Conservation (phyloP, 1,140 invertebrate genomes). For the Nymphalis io region DNA sequence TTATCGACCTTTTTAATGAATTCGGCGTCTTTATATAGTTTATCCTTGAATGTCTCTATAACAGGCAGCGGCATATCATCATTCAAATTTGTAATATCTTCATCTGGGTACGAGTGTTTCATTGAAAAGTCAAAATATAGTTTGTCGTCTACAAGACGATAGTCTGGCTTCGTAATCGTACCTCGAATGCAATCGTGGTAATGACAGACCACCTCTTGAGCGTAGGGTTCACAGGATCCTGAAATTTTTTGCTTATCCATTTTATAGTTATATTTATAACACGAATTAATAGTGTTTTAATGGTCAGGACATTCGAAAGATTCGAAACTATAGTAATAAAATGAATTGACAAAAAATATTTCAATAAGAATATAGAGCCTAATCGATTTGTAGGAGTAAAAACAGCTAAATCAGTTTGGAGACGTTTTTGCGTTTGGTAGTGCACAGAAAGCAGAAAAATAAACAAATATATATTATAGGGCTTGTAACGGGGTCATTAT, state of each 20-base stretch:
- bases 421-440: too few relatives aligned
- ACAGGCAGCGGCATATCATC: conserved; percentile 22
- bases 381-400: too few relatives aligned
- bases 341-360: too few relatives aligned
- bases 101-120: conserved; percentile 60
- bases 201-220: conserved; percentile 83
- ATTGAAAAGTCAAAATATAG: conserved; percentile 67
- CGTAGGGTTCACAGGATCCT: conserved; percentile 85
- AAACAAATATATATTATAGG: too few relatives aligned
- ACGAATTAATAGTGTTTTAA: too few relatives aligned
- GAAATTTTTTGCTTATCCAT: background rate
- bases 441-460: too few relatives aligned
- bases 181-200: conserved; percentile 83
- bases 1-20: conserved; percentile 28
- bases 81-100: conserved; percentile 35
- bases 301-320: too few relatives aligned
- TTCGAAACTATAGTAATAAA: too few relatives aligned
- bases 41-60: conserved; percentile 33
- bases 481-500: too few relatives aligned
- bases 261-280: background rate
- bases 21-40: conserved; percentile 21
- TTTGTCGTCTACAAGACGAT: conserved; percentile 70
- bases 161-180: conserved; percentile 65
- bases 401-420: too few relatives aligned
- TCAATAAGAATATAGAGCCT: too few relatives aligned